Base-by-base conservation (phyloP, 2,888 invertebrate species). In the Dasypolia templi region DNA sequence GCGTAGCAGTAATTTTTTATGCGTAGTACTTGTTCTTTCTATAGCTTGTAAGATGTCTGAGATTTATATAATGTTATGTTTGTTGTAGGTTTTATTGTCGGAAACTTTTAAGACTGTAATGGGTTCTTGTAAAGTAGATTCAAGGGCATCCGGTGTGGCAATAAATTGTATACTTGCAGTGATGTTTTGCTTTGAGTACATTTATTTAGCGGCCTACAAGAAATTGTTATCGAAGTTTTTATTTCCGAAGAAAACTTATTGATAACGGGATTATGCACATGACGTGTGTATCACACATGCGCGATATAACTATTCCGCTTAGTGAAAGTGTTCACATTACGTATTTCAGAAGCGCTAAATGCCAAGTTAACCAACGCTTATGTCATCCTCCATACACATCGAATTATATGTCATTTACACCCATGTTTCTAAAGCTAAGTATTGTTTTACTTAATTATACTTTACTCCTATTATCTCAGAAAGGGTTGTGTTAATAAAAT, bases 1-100 rank as follows among this genome's bases (percentile, higher is more conserved):
- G 61, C 89, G 88, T 89, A 89, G 88, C 85, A 79, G 77, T 82
- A 75, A 73, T 81, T 86, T 83, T 86, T 86, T 80, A 79, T 75
- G 46, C 49, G 64, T 66, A 66, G 49, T 75, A 67, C 67, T 70
- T 68, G 65, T 72, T 83, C 44, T 62, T 79, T 79, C 70, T 70
- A 73, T 84, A 75, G 78, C 72, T 35, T 68, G 75, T 72, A 56
- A 67, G 51, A 63, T 66, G 78, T 59, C 29, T 26, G 55, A 49
- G 65, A 74, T 77, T 79, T 66, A 84, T 78, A 46, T 61, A 70
- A 75, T 59, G 69, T 62, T 75, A 66, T 72, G 49, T 82, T 78
- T 63, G 46, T 71, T 14, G 67, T 66, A 71, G 71, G 62, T 53
- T 65, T 2, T 5, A 26, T 46, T 66, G 72, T 68, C 68, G 49